These are phyloP conservation scores for Myiotriccus ornatus DNA, from an alignment of 2,797 vertebrate species.

Conservation along the genomic window DNA sequence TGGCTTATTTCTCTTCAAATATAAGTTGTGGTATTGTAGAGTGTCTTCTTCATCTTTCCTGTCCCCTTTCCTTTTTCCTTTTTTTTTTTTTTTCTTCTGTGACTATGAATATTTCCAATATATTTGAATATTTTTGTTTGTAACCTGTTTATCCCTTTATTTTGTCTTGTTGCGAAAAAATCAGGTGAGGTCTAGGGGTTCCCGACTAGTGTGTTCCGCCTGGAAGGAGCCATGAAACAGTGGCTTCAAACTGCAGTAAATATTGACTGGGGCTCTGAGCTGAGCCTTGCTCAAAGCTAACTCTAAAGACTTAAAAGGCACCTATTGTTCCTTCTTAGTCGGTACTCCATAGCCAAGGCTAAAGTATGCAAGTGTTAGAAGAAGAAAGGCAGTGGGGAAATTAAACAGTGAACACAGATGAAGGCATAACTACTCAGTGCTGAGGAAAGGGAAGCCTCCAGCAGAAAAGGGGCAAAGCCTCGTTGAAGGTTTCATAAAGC, in stretches of 20 bases:
- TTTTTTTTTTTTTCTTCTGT: background rate
- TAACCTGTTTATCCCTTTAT: background rate
- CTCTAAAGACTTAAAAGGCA: conserved; percentile 80
- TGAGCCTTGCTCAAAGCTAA: conserved; percentile 72
- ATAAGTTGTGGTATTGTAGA: background rate
- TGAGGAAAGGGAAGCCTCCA: conserved; percentile 67
- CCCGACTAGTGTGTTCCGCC: conserved; percentile 63
- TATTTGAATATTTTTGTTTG: background rate
- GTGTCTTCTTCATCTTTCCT: background rate
- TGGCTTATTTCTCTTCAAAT: conserved; percentile 27
- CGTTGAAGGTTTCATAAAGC: conserved; percentile 28
- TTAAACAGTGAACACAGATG: conserved; percentile 71
- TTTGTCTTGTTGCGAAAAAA: conserved; percentile 43
- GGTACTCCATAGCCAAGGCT: conserved; percentile 77
- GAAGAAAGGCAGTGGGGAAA: conserved; percentile 70
- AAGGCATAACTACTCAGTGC: conserved; percentile 67
- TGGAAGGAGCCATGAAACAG: conserved; percentile 74
- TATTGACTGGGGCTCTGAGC: conserved; percentile 77
- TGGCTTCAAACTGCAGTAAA: conserved; percentile 80
- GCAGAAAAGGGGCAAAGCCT: conserved; percentile 61
- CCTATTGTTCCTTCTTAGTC: conserved; percentile 84
- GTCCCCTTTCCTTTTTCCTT: background rate
- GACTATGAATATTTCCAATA: background rate
- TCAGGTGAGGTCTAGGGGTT: conserved; percentile 62
- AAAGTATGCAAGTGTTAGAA: conserved; percentile 83